Conservation (phyloP, 2,888 invertebrate genomes). For the Macropis europaea region DNA sequence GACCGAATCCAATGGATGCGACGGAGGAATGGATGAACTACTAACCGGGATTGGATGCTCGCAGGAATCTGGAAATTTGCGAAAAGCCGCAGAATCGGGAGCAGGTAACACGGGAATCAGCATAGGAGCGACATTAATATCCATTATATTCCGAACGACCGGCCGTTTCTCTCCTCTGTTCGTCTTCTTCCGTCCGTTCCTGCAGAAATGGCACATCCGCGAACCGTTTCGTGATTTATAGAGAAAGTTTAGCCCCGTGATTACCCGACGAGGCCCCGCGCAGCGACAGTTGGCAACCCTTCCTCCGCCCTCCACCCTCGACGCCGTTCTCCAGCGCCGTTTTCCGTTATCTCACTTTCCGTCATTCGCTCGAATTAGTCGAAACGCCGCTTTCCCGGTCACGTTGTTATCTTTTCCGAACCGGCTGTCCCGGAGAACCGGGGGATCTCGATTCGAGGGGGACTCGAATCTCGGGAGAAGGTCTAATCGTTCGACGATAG, state of each 20-base stretch:
- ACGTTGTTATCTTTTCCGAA: slow-evolving; percentile 23
- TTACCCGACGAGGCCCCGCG: slow-evolving; percentile 55
- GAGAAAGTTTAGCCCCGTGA: slow-evolving; percentile 71
- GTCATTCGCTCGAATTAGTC: slow-evolving; percentile 61
- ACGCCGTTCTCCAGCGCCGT: not conserved
- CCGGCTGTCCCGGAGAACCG: not conserved
- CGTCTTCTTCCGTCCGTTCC: slow-evolving; percentile 48
- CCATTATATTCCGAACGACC: slow-evolving; percentile 67
- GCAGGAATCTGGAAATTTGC: slow-evolving; percentile 11
- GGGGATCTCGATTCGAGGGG: not conserved
- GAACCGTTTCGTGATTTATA: slow-evolving; percentile 71
- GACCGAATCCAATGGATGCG: too few relatives aligned
- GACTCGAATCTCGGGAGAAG: too few relatives aligned
- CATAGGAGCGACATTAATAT: slow-evolving; percentile 71
- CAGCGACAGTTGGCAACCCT: slow-evolving; percentile 61
- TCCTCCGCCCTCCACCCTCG: slow-evolving; percentile 22
- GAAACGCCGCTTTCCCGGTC: slow-evolving; percentile 37
- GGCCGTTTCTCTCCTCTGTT: slow-evolving; percentile 35
- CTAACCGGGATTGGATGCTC: slow-evolving; percentile 35
- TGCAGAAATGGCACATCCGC: slow-evolving; percentile 47
- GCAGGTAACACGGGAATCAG: slow-evolving; percentile 55
- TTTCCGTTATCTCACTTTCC: slow-evolving; percentile 58
- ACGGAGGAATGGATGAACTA: slow-evolving; percentile 22
- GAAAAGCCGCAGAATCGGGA: slow-evolving; percentile 19
- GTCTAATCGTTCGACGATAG: too few relatives aligned